phyloP scores from a whole-genome alignment of 2,888 invertebrate genomes.

The Monochamus alternatus region DNA sequence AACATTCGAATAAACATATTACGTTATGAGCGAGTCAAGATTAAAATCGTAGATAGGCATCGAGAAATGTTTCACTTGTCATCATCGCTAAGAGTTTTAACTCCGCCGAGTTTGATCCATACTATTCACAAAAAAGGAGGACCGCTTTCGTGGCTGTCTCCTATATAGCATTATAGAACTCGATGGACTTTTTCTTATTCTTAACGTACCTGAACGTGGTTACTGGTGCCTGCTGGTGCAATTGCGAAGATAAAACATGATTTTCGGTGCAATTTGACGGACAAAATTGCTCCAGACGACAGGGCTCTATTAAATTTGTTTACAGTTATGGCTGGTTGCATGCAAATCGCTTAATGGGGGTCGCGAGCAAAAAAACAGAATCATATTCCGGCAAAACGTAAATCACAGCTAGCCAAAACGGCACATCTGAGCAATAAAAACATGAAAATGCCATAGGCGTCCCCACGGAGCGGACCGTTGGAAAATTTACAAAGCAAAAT shows the following conservation, averaged over 20 bases:
- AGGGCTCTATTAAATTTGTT: conserved; percentile 21
- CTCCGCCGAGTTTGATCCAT: conserved; percentile 36
- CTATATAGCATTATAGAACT: conserved; percentile 29
- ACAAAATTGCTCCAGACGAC: conserved; percentile 29
- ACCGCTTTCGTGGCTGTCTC: conserved; percentile 23
- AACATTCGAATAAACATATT: conserved; percentile 59
- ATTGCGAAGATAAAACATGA: conserved; percentile 32
- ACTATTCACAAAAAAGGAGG: conserved; percentile 28
- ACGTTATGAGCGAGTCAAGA: conserved; percentile 56
- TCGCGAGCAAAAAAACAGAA: background rate
- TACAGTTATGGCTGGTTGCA: conserved; percentile 17
- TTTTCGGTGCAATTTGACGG: conserved; percentile 25
- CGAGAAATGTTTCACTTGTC: conserved; percentile 54
- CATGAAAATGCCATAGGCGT: too few species aligned
- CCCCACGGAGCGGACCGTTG: too few species aligned
- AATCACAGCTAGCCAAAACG: background rate
- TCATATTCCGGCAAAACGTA: background rate
- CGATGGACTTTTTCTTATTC: conserved; percentile 32
- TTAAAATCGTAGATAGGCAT: conserved; percentile 54
- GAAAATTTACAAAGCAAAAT: too few species aligned
- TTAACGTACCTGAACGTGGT: conserved; percentile 24
- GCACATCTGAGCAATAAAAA: too few species aligned
- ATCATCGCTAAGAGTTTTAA: conserved; percentile 47
- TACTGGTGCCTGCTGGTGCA: conserved; percentile 43
- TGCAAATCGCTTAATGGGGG: conserved; percentile 5